These are phyloP conservation scores for Drosophila jambulina DNA, from an alignment of 1,140 invertebrate genomes.

Conservation along the genomic window DNA sequence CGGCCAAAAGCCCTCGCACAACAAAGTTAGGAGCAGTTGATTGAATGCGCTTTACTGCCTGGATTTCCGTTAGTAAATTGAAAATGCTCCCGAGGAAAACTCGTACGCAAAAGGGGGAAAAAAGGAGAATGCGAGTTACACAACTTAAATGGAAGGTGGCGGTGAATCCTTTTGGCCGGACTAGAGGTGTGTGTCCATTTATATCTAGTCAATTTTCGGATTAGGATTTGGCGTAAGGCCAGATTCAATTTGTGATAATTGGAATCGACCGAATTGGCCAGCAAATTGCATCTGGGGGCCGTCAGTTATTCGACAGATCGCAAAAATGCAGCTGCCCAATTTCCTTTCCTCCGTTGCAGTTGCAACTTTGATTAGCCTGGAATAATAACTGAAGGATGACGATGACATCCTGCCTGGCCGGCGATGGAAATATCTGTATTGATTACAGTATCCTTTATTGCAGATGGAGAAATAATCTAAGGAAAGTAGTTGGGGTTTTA, in stretches of 20 bases:
- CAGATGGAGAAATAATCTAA: neutral
- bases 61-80: constrained; percentile 82
- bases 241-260: constrained; percentile 44
- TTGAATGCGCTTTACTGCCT: constrained; percentile 81
- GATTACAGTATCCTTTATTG: neutral
- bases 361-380: constrained; percentile 46
- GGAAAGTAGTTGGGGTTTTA: neutral
- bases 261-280: constrained; percentile 6
- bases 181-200: neutral
- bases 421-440: neutral
- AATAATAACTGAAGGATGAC: constrained; percentile 14
- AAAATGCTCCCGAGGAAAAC: constrained; percentile 34
- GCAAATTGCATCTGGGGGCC: constrained; percentile 22
- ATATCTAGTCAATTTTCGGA: constrained; percentile 28
- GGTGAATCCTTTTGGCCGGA: constrained; percentile 20
- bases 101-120: constrained; percentile 9
- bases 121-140: constrained; percentile 2
- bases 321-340: constrained; percentile 31
- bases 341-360: constrained; percentile 47
- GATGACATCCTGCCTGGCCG: constrained; percentile 3
- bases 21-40: constrained; percentile 75
- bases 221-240: constrained; percentile 18
- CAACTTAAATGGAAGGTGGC: constrained; percentile 23
- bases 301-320: neutral
- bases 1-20: constrained; percentile 39